Conservation (phyloP, 2,888 invertebrate genomes). For the Hyppa rectilinea region DNA sequence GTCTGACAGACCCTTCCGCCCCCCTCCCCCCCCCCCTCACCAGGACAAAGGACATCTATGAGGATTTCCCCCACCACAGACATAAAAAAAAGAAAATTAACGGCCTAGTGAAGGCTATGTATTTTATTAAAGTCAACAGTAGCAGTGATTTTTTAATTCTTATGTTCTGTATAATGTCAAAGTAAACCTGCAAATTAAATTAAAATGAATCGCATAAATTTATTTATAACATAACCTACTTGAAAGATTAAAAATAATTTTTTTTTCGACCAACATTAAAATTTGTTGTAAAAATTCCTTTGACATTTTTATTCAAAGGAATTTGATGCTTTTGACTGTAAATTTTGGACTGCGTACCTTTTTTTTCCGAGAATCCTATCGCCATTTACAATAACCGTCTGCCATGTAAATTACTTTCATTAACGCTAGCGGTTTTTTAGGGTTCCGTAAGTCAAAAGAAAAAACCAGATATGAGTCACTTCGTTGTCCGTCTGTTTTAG, state of each 20-base stretch:
- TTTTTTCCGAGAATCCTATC: background rate
- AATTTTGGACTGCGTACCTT: background rate
- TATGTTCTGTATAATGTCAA: too few relatives aligned
- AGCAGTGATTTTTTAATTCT: too few relatives aligned
- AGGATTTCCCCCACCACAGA: too few relatives aligned
- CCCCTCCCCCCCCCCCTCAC: too few relatives aligned
- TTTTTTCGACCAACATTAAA: background rate
- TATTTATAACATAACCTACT: background rate
- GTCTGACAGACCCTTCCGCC: too few relatives aligned
- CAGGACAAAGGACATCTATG: too few relatives aligned
- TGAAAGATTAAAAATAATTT: background rate
- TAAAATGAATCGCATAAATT: background rate
- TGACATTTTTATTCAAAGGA: background rate
- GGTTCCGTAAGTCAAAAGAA: too few relatives aligned
- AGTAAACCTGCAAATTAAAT: background rate
- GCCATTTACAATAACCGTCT: background rate
- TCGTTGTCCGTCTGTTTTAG: too few relatives aligned
- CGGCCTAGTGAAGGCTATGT: too few relatives aligned
- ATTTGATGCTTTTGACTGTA: background rate
- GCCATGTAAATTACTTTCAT: background rate
- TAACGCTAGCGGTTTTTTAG: background rate
- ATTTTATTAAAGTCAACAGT: too few relatives aligned
- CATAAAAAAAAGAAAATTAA: too few relatives aligned
- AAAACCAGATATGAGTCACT: too few relatives aligned
- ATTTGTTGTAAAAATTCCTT: background rate